phyloP scores from a whole-genome alignment of 23 tunicate genomes.

The Ascidia mentula region DNA sequence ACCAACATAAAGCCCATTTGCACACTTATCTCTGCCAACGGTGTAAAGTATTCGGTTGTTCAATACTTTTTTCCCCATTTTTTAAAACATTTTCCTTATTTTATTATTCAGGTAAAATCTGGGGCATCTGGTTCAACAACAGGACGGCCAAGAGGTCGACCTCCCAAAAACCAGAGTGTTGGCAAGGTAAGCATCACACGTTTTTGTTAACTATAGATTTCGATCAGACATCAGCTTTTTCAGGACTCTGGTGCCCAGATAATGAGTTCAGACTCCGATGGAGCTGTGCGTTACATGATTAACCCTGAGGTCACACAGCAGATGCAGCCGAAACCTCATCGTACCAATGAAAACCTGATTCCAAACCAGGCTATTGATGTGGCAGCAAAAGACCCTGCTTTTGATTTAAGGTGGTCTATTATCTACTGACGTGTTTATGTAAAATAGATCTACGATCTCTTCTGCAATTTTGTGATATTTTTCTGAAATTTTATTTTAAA shows the following conservation, averaged over 20 bases:
- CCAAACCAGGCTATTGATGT: conserved; percentile 86
- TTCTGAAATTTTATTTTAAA: not conserved
- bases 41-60: too few relatives aligned
- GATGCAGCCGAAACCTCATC: conserved; percentile 43
- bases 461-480: not conserved
- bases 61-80: too few relatives aligned
- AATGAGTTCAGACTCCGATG: conserved; percentile 27
- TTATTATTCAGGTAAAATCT: conserved; percentile 19
- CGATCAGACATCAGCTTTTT: too few relatives aligned
- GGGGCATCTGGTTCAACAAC: conserved; percentile 33
- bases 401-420: conserved; percentile 49
- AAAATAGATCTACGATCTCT: not conserved
- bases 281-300: conserved; percentile 76
- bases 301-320: conserved; percentile 68
- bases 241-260: conserved; percentile 23
- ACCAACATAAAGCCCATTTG: too few relatives aligned
- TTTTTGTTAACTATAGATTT: too few relatives aligned
- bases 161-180: not conserved
- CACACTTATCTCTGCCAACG: too few relatives aligned
- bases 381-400: conserved; percentile 69
- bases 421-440: not conserved
- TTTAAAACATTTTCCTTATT: not conserved
- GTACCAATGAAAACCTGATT: conserved; percentile 71
- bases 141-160: conserved; percentile 37
- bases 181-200: not conserved